Evolutionary conservation across 2,113 vertebrate species (phyloP), one percentile per base, ranked within the genome.

Genomic region (Nibea coibor): DNA sequence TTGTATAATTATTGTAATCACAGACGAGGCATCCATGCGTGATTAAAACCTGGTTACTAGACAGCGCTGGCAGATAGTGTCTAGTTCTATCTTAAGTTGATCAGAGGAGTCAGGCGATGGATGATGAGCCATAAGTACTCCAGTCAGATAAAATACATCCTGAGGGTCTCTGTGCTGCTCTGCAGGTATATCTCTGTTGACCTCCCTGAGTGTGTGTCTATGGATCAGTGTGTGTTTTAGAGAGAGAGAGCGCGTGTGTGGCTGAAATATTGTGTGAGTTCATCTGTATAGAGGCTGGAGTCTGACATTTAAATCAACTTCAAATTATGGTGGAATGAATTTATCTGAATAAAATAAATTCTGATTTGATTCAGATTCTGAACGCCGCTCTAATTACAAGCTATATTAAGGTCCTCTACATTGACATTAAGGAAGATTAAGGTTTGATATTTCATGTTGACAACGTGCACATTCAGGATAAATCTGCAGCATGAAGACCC

Each of bases 71-170:
- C 39, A 56, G 43, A 45, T 28, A 16, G 17, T 11, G 17, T 72
- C 9, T 65, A 11, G 22, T 17, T 70, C 59, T 61, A 12, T 48
- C 51, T 74, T 20, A 45, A 31, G 15, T 9, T 79, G 56, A 79
- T 69, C 53, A 72, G 62, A 70, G 50, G 42, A 77, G 51, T 57
- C 16, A 19, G 71, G 70, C 63, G 50, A 26, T 51, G 10, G 15
- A 77, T 59, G 76, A 83, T 64, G 64, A 78, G 51, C 51, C 20
- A 47, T 68, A 80, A 76, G 50, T 67, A 59, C 54, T 72, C 17
- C 10, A 54, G 61, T 63, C 67, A 72, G 72, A 26, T 64, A 62
- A 63, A 72, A 57, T 24, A 71, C 63, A 77, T 80, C 85, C 67
- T 47, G 56, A 68, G 81, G 72, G 67, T 35, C 43, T 58, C 43